Conservation (phyloP, 2,888 invertebrate species). For the Pristionchus mayeri region DNA sequence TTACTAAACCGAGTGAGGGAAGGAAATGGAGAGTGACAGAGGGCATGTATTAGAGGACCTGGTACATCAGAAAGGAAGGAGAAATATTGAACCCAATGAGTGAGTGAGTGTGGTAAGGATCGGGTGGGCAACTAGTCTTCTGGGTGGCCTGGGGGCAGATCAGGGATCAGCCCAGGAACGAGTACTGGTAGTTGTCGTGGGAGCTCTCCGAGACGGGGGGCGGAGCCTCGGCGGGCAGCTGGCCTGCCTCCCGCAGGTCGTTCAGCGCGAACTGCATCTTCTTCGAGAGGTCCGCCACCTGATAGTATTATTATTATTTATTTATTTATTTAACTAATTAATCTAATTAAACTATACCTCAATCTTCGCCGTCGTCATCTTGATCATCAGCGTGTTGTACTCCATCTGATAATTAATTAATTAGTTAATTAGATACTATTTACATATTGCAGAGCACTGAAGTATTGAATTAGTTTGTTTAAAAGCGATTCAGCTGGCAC, state of each 20-base stretch:
- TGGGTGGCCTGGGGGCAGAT: not conserved
- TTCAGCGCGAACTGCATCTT: slow-evolving; percentile 61
- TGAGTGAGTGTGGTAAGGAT: not conserved
- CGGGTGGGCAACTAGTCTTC: not conserved
- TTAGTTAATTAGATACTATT: not conserved
- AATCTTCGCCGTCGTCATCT: slow-evolving; percentile 66
- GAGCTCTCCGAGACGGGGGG: slow-evolving; percentile 51
- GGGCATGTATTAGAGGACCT: slow-evolving; percentile 18
- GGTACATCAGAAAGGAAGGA: not conserved
- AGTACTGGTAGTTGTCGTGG: slow-evolving; percentile 63
- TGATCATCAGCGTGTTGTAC: slow-evolving; percentile 65
- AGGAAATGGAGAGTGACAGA: not conserved
- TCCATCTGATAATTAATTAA: slow-evolving; percentile 57
- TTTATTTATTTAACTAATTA: not conserved
- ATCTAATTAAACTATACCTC: slow-evolving; percentile 53
- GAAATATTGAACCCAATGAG: slow-evolving; percentile 17
- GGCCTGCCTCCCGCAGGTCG: slow-evolving; percentile 51
- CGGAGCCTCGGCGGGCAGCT: slow-evolving; percentile 53
- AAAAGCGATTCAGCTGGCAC: too few relatives aligned
- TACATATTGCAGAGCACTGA: too few relatives aligned
- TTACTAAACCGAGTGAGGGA: slow-evolving; percentile 20
- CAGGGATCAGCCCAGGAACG: slow-evolving; percentile 59
- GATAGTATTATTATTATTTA: slow-evolving; percentile 48
- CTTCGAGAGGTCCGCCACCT: slow-evolving; percentile 63
- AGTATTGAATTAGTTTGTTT: too few relatives aligned